Percentiles rank a stretch among this genome's conserved stretches.
Conservation (phyloP, 2,888 invertebrate genomes). For the Metellina segmentata region DNA sequence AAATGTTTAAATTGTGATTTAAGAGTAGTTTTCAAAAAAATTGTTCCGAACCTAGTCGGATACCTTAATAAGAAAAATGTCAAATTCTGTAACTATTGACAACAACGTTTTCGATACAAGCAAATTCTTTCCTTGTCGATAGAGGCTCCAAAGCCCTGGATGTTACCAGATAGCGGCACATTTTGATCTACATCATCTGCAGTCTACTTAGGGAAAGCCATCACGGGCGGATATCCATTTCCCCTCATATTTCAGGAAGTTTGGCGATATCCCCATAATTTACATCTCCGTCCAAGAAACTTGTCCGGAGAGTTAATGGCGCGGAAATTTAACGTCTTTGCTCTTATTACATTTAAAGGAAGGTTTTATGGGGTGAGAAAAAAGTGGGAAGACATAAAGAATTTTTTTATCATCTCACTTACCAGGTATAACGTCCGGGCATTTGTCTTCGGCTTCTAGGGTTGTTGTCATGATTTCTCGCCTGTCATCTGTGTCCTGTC, state of each 20-base stretch:
- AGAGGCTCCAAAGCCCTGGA: no score
- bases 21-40: no score
- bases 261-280: constrained; percentile 21
- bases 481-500: constrained; percentile 72
- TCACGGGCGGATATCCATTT: not conserved
- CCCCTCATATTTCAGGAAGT: not conserved
- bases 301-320: constrained; percentile 16
- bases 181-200: not conserved
- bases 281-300: constrained; percentile 17
- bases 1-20: no score
- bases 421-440: constrained; percentile 84
- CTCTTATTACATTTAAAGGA: constrained; percentile 15
- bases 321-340: not conserved
- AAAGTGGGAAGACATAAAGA: constrained; percentile 21
- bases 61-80: no score
- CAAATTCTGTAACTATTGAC: no score
- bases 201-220: not conserved
- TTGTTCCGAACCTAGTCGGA: no score
- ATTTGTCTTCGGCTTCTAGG: constrained; percentile 83
- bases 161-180: no score
- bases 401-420: constrained; percentile 79
- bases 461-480: constrained; percentile 72
- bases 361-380: constrained; percentile 22
- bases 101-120: no score
- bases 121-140: no score